Evolutionary conservation across 2,113 vertebrate species (phyloP).

Genomic region (Sphyrna mokarran): DNA sequence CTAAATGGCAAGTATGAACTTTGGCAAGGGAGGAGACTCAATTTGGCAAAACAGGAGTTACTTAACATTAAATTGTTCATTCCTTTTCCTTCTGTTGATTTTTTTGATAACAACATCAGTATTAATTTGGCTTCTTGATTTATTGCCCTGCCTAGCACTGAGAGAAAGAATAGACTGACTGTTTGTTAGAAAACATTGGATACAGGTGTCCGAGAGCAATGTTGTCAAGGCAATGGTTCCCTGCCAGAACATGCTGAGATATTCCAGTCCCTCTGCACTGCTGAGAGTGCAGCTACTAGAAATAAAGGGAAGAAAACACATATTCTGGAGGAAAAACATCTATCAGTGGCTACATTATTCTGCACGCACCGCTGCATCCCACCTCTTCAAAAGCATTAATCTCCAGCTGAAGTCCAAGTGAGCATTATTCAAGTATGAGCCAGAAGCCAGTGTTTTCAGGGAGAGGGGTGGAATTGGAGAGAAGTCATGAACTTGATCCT

Average conservation of each 20-base stretch:
- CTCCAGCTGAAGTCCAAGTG: not conserved
- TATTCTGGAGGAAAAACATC: not conserved
- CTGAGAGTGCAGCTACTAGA: not conserved
- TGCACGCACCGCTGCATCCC: not conserved
- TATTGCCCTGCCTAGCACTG: not conserved
- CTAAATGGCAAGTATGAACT: not conserved
- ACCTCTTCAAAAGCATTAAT: not conserved
- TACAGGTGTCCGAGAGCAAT: not conserved
- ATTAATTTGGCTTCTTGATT: conserved; percentile 8
- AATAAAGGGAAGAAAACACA: not conserved
- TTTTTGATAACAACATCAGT: not conserved
- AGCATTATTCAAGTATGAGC: not conserved
- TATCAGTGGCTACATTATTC: not conserved
- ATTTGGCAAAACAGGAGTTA: conserved; percentile 21
- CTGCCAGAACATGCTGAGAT: not conserved
- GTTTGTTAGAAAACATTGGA: conserved; percentile 22
- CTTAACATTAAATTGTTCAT: not conserved
- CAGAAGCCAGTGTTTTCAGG: not conserved
- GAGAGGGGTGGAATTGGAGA: no score
- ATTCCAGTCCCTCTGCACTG: not conserved
- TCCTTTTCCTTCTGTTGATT: conserved; percentile 11
- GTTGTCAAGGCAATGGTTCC: not conserved
- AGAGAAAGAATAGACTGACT: not conserved
- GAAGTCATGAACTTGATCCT: not conserved
- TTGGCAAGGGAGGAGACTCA: not conserved